phyloP scores from a whole-genome alignment of 2,113 vertebrate genomes.

The Pelodiscus sinensis region DNA sequence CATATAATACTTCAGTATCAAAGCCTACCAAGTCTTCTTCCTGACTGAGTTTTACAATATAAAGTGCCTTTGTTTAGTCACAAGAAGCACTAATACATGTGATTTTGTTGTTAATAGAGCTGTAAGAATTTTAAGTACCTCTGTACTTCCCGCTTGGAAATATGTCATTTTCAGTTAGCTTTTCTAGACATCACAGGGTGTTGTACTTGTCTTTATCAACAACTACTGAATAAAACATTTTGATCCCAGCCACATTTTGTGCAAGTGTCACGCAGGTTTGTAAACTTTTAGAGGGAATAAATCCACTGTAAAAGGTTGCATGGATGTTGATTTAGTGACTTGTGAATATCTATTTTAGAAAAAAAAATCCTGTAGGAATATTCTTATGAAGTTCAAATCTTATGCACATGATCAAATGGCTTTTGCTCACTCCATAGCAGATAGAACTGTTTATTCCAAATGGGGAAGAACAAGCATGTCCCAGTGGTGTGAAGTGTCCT shows the following conservation, averaged over 20 bases:
- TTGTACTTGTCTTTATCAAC: constrained; percentile 48
- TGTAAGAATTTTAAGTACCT: constrained; percentile 72
- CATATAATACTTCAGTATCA: not conserved
- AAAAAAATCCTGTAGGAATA: not conserved
- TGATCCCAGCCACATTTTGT: constrained; percentile 38
- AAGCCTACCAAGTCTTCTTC: constrained; percentile 3
- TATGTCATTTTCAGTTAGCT: constrained; percentile 70
- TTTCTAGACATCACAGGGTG: constrained; percentile 65
- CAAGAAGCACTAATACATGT: constrained; percentile 60
- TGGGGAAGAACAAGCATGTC: not conserved
- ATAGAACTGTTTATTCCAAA: not conserved
- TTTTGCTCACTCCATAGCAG: constrained; percentile 9
- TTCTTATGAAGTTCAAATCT: constrained; percentile 34
- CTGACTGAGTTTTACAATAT: constrained; percentile 48
- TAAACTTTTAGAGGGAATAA: constrained; percentile 75
- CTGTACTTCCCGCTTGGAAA: constrained; percentile 62
- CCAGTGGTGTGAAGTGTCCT: not conserved
- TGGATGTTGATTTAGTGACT: constrained; percentile 59
- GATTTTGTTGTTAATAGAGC: constrained; percentile 63
- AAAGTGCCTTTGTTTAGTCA: constrained; percentile 75
- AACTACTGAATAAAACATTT: constrained; percentile 47
- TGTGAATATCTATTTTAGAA: constrained; percentile 65
- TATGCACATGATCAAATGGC: not conserved
- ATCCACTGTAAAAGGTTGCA: constrained; percentile 62
- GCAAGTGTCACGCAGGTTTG: constrained; percentile 70